Base-by-base conservation (phyloP, 2,888 invertebrate species). In the Ariolimax columbianus region DNA sequence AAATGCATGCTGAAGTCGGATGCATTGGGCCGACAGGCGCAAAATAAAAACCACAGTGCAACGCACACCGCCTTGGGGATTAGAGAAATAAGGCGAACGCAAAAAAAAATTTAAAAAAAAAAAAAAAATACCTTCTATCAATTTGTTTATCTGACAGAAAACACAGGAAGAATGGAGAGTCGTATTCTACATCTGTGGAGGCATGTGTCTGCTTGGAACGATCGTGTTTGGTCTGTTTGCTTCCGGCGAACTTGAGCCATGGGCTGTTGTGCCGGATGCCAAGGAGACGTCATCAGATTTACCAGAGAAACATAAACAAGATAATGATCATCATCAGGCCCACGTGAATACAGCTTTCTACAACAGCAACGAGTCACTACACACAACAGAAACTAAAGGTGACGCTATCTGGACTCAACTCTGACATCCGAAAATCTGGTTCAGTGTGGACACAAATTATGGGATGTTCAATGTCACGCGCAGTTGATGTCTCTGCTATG, bases 101-200 rank as follows among this genome's bases (percentile, higher is more conserved):
- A n/a, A n/a, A n/a, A n/a, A n/a, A n/a, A n/a, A n/a, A n/a, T n/a
- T n/a, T n/a, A n/a, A n/a, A n/a, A n/a, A n/a, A n/a, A n/a, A n/a
- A n/a, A n/a, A n/a, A n/a, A n/a, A n/a, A n/a, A n/a, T n/a, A 36
- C 43, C 77, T 19, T 55, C 75, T 17, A 66, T 75, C 47, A 70
- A n/a, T 47, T 82, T 84, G n/a, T 17, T n/a, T 23, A 7, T 68
- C 38, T 38, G n/a, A 23, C 88, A 91, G 91, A 88, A 89, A 78
- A 88, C 89, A 0, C 89, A 88, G 19, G 89, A 90, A 47, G 90
- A 91, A 84, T 91, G 91, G 91, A 77, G 89, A 47, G 88, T 84
- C 30, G 90, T 91, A 26, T 90, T 91, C 79, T 90, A 89, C 83
- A 87, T 90, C 0, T 90, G 90, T 85, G 90, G 87, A 14, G 90